These are phyloP conservation scores for Jordanella pulchra DNA, from an alignment of 2,797 vertebrate species.

Conservation along the genomic window DNA sequence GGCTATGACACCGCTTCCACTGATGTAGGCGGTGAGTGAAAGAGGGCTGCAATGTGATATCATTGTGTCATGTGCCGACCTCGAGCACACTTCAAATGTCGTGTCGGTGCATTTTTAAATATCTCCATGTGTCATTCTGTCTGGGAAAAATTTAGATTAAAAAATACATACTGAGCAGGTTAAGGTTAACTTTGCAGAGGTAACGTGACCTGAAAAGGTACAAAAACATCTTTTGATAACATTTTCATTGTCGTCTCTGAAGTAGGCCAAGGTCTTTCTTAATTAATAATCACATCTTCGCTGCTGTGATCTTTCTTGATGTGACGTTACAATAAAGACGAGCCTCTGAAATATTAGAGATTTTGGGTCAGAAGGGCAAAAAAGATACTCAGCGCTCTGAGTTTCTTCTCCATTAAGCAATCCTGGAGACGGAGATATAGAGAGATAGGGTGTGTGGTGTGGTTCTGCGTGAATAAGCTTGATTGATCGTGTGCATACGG, in stretches of 20 bases:
- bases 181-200: not conserved
- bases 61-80: not conserved
- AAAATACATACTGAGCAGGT: not conserved
- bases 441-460: conserved; percentile 8
- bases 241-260: not conserved
- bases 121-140: not conserved
- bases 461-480: conserved; percentile 13
- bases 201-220: not conserved
- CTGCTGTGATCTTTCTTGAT: conserved; percentile 54
- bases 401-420: conserved; percentile 36
- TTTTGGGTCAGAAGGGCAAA: conserved; percentile 2
- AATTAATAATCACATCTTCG: conserved; percentile 63
- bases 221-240: not conserved
- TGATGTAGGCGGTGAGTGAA: conserved; percentile 12
- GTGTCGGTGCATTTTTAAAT: not conserved
- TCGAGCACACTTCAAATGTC: not conserved
- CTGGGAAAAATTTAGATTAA: not conserved
- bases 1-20: conserved; percentile 17
- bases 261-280: conserved; percentile 50
- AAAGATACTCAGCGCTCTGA: conserved; percentile 17
- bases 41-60: conserved; percentile 10
- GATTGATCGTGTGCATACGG: conserved; percentile 17
- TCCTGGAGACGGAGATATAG: conserved; percentile 5
- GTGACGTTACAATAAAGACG: conserved; percentile 44
- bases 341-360: conserved; percentile 22